phyloP scores from a whole-genome alignment of 2,797 vertebrate species.

The Paramormyrops hopkinsi region DNA sequence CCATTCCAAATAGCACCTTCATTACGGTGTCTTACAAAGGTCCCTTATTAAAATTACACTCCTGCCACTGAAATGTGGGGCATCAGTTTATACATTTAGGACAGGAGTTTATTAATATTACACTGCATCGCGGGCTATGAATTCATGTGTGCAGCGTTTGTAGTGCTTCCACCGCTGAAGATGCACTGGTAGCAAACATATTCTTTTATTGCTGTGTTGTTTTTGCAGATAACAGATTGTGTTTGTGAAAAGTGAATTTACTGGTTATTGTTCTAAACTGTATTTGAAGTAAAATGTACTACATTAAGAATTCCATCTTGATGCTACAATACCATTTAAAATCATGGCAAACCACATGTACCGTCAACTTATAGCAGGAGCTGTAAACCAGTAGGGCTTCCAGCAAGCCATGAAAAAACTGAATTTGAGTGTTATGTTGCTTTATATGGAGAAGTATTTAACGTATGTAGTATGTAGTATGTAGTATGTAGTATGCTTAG shows the following conservation, averaged over 20 bases:
- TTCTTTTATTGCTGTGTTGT: background rate
- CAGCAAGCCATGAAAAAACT: background rate
- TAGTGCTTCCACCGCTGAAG: no score
- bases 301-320: background rate
- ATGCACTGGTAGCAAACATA: background rate
- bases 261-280: background rate
- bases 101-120: constrained; percentile 1
- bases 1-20: background rate
- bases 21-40: background rate
- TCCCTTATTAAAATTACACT: background rate
- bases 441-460: background rate
- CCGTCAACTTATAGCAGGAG: background rate
- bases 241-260: background rate
- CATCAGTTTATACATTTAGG: background rate
- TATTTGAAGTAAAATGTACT: background rate
- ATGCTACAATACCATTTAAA: background rate
- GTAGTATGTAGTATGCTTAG: background rate
- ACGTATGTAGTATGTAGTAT: background rate
- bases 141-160: background rate
- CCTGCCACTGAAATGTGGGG: background rate
- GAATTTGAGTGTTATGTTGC: background rate
- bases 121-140: background rate
- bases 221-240: background rate
- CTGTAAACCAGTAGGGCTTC: background rate
- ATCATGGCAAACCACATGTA: background rate